phyloP scores from a whole-genome alignment of 2,797 vertebrate species.

The Oophaga sylvatica region DNA sequence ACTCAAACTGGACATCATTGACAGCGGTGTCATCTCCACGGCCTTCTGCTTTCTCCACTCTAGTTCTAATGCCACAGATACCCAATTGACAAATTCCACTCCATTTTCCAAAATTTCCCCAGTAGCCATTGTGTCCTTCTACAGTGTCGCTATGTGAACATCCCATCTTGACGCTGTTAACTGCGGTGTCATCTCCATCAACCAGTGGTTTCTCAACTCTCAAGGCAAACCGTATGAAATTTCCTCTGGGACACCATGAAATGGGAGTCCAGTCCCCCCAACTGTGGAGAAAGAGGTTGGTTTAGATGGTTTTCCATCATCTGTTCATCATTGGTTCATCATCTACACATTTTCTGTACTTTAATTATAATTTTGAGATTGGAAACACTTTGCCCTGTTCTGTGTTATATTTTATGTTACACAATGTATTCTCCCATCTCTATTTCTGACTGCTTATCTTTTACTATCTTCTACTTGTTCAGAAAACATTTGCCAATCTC shows the following conservation, averaged over 20 bases:
- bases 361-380: too few species aligned
- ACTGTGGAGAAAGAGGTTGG: conserved; percentile 60
- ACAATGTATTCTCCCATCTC: too few species aligned
- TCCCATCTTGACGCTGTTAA: conserved; percentile 75
- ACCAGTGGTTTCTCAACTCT: conserved; percentile 70
- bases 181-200: conserved; percentile 69
- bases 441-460: background rate
- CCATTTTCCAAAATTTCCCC: background rate
- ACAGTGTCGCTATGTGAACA: conserved; percentile 66
- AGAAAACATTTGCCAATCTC: too few species aligned
- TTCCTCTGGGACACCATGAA: conserved; percentile 71
- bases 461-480: background rate
- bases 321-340: too few species aligned
- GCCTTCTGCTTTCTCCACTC: background rate
- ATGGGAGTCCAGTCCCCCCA: conserved; percentile 74
- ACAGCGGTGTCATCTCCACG: background rate
- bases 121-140: background rate
- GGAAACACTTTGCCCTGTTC: too few species aligned
- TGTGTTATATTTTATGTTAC: too few species aligned
- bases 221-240: conserved; percentile 73
- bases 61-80: background rate
- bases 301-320: background rate
- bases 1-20: background rate
- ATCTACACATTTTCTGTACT: too few species aligned
- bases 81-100: background rate